Base-by-base conservation (phyloP, 2,888 invertebrate genomes). In the Aspidapion aeneum region DNA sequence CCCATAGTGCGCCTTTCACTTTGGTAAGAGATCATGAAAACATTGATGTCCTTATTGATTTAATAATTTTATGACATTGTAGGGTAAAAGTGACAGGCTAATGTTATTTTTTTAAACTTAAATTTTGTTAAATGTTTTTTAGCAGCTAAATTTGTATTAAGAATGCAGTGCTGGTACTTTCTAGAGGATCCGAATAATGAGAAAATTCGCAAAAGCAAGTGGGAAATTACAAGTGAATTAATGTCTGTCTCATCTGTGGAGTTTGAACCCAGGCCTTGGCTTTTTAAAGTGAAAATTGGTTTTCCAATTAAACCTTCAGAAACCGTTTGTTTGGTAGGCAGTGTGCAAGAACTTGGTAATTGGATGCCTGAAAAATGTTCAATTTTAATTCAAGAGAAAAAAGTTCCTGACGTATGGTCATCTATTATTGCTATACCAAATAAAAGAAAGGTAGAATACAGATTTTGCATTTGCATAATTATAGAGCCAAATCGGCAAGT, bases 401-500 rank as follows among this genome's bases (percentile, higher is more conserved):
- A 78, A 67, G 75, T 81, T 48, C 75, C 79, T 19, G 81, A 85
- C 70, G 74, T 86, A 51, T 92, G 91, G 91, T 84, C 85, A 1
- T 85, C 82, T 68, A 80, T 82, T 58, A 77, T 90, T 48, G 81
- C 80, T 64, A 84, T 94, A 73, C 91, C 91, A 1, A 83, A 85
- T 61, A 85, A 87, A 64, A 82, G 83, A 70, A 85, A 87, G 67
- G 82, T 93, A 9, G 82, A 84, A 51, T 94, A 89, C 77, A 86
- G 94, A 35, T 95, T 91, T 78, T 88, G 88, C 69, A 84, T 92
- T 65, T 55, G 91, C 75, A 82, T 88, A 54, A 74, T 87, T 17
- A 84, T 88, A 74, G 87, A 89, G 64, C 81, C 82, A 20, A 82
- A 82, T 57, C 77, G 81, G 60, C 81, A 83, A 64, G 78, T 87